Evolutionary conservation across 2,888 invertebrate genomes (phyloP), one percentile per base, ranked within the genome.

Genomic region (Zygaena filipendulae): DNA sequence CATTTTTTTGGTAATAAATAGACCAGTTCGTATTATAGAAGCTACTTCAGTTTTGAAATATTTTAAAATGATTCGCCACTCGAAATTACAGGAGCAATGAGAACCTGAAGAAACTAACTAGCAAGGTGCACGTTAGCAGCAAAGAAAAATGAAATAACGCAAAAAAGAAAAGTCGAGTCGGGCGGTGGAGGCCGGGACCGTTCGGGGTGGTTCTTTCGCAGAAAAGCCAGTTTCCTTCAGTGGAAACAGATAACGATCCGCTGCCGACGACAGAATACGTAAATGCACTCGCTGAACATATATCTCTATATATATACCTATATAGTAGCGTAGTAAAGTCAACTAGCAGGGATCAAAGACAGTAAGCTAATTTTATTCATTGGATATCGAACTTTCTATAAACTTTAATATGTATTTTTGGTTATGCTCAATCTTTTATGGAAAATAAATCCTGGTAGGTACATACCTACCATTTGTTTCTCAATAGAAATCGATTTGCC

Each of bases 241-340:
- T 79, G 66, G 74, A 74, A 77, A 77, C 72, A 77, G 79, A 77
- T 79, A 77, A 79, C 77, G 77, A 79, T 77, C 75, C 74, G 55
- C 61, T 67, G 67, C 70, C 68, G 70, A 68, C 77, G 72, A 71
- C 71, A 63, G 75, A 75, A 77, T 74, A 74, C 74, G 70, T 71
- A 71, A 71, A 68, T 71, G 68, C 70, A 72, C 57, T 67, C 59
- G 56, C 61, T 64, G 56, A 63, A 58, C 57, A 61, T 66, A 60
- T 55, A 64, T 68, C 62, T 72, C 66, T 68, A 63, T 68, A 62
- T n/a, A n/a, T n/a, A n/a, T n/a, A n/a, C n/a, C n/a, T n/a, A n/a
- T n/a, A n/a, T n/a, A n/a, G n/a, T n/a, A n/a, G n/a, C n/a, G n/a
- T n/a, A n/a, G n/a, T n/a, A n/a, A n/a, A n/a, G n/a, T n/a, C n/a